Evolutionary conservation across 2,797 vertebrate genomes (phyloP), one percentile per base, ranked within the genome.

Genomic region (Nyctalus aviator): DNA sequence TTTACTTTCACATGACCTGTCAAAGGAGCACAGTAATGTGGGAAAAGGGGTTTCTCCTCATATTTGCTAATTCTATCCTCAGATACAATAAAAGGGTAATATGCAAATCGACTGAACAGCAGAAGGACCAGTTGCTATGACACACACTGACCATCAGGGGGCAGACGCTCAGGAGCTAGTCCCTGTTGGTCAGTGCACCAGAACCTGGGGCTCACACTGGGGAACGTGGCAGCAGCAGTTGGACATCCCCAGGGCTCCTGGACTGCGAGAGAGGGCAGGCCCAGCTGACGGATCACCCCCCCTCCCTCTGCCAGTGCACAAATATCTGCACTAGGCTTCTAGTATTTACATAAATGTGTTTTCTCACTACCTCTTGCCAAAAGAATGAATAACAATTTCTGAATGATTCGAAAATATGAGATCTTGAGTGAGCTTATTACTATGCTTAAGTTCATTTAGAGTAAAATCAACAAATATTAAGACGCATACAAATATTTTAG

Each of bases 391-490:
- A 88, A 88, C 55, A n/a, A n/a, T 30, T 68, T 90, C 64, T 88
- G 21, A 84, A 93, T 64, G 64, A 76, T 78, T 75, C 79, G 32
- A 94, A 84, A 88, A 88, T 35, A 62, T 73, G 10, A 73, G 69
- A 92, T 55, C 35, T 77, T 85, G 75, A 50, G 69, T 59, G 94
- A 64, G 27, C 3, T 90, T 94, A 37, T 83, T 88, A 78, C 15
- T 66, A 48, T 64, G 78, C 27, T 79, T 88, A 94, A 64, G 23
- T 44, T 93, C 73, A 88, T 64, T 78, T 50, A 69, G 59, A 93
- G 23, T 41, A 64, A 84, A 92, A 81, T 15, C 85, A 93, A 95
- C 85, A 93, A 95, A 88, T 15, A 91, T 37, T 50, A 85, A 88
- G 44, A 94, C 78, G 27, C 32, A 84, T 30, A 71, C 23, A 95